Base-by-base conservation (phyloP, 2,888 invertebrate species). In the Chromoteleia sp. region DNA sequence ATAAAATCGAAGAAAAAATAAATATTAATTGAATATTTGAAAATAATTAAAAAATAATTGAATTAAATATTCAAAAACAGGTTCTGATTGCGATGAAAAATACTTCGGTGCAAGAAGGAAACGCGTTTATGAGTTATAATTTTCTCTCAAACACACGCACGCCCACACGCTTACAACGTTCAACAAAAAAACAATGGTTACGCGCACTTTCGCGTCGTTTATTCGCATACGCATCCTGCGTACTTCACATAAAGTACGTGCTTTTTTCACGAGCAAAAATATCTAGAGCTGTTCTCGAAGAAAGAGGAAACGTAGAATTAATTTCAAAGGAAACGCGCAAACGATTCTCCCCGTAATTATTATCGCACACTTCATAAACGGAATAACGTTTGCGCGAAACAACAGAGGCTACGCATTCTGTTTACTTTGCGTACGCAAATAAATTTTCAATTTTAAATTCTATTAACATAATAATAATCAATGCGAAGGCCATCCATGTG, bases 91-190 rank as follows among this genome's bases (percentile, higher is more conserved):
- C 19, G 52, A 68, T 6, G n/a, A 43, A 68, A 45, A 45, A 45
- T 17, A 36, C 45, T 75, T 65, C 12, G n/a, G 48, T 29, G 73
- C 19, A 58, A 75, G 19, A 67, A 65, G 39, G 29, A 75, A 65
- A 65, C 25, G n/a, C 48, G 29, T 36, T 58, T 63, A 50, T 45
- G 5, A 56, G n/a, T 65, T 67, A 52, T 41, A 54, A 39, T 67
- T 68, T 67, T 67, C 30, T 56, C 30, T 25, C n/a, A 52, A 41
- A 15, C 10, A 79, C 65, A 75, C 36, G 48, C 77, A 77, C 74
- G 73, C 73, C 77, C 63, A 82, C 81, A 71, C 67, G 61, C 67
- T 76, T 73, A 76, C 58, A 63, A 41, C 41, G 59, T 65, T 68
- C 25, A 58, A 58, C 29, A 65, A 65, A 17, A 56, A 15, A 30